Conservation (phyloP, 1,140 invertebrate genomes). For the Polypedilum vanderplanki region DNA sequence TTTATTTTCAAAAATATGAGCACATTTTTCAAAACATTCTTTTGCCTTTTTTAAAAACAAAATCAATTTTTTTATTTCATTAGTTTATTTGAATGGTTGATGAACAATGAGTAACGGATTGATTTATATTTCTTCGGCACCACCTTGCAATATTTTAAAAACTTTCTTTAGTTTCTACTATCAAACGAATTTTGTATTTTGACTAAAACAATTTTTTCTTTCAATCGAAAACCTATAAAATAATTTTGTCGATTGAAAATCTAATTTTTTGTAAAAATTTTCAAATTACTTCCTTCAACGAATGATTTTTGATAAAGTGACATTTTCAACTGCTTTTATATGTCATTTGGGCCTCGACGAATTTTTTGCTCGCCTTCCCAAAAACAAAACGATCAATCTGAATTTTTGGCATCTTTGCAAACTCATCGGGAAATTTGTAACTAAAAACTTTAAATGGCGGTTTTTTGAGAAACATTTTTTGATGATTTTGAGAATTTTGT, state of each 20-base stretch:
- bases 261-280: slow-evolving; percentile 1
- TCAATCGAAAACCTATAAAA: neutral
- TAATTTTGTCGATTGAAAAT: neutral
- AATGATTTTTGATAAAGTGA: slow-evolving; percentile 11
- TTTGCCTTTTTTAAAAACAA: neutral
- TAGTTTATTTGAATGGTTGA: neutral
- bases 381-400: neutral
- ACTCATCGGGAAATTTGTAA: no score
- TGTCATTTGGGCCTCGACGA: slow-evolving; percentile 15
- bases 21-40: neutral
- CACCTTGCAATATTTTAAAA: neutral
- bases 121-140: neutral
- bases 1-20: neutral
- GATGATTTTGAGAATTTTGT: neutral
- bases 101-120: neutral
- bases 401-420: slow-evolving; percentile 29
- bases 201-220: neutral
- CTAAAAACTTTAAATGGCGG: slow-evolving; percentile 26
- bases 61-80: slow-evolving; percentile 14
- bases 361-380: neutral
- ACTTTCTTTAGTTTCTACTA: neutral
- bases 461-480: slow-evolving; percentile 12
- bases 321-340: slow-evolving; percentile 21
- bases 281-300: neutral
- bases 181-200: neutral